A percentile compares a stretch with the other conserved stretches of the same genome.
Evolutionary conservation across 2,113 vertebrate genomes (phyloP).

Genomic region (Brachyhypopomus gauderio): DNA sequence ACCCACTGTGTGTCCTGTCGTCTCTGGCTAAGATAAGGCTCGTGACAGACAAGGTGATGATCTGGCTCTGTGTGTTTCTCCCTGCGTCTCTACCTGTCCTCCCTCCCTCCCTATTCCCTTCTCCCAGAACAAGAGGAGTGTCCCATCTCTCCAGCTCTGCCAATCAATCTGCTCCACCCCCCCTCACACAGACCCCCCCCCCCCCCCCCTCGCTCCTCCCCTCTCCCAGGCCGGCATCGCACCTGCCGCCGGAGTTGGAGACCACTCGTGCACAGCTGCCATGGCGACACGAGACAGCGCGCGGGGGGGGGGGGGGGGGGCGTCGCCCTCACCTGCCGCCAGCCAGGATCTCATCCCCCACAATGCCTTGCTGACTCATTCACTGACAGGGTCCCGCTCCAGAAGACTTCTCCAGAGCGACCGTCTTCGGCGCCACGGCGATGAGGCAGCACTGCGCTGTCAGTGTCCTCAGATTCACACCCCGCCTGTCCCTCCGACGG

Average conservation of each 20-base stretch:
- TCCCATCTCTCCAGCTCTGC: constrained; percentile 43
- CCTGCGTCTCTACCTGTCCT: background rate
- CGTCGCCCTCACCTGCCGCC: constrained; percentile 39
- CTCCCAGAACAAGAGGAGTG: constrained; percentile 54
- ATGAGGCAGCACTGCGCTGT: background rate
- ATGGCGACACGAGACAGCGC: constrained; percentile 39
- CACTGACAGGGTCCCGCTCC: constrained; percentile 23
- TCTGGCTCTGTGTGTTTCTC: background rate
- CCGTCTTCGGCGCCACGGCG: constrained; percentile 3
- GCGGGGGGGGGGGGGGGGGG: constrained; percentile 35
- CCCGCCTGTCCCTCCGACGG: constrained; percentile 6
- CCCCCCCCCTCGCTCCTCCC: constrained; percentile 16
- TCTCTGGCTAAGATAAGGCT: constrained; percentile 56
- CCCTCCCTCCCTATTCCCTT: constrained; percentile 17
- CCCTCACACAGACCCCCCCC: constrained; percentile 56
- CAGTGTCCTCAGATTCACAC: constrained; percentile 4
- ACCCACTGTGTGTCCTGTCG: constrained; percentile 48
- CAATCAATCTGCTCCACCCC: constrained; percentile 55
- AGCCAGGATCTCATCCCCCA: constrained; percentile 46
- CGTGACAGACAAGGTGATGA: constrained; percentile 67
- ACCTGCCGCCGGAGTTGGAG: constrained; percentile 52
- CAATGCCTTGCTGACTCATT: constrained; percentile 32
- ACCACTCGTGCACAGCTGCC: constrained; percentile 23
- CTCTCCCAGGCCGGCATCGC: constrained; percentile 39
- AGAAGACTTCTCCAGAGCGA: constrained; percentile 1